Conservation (phyloP, 2,888 invertebrate genomes). For the Lochmaea crataegi region DNA sequence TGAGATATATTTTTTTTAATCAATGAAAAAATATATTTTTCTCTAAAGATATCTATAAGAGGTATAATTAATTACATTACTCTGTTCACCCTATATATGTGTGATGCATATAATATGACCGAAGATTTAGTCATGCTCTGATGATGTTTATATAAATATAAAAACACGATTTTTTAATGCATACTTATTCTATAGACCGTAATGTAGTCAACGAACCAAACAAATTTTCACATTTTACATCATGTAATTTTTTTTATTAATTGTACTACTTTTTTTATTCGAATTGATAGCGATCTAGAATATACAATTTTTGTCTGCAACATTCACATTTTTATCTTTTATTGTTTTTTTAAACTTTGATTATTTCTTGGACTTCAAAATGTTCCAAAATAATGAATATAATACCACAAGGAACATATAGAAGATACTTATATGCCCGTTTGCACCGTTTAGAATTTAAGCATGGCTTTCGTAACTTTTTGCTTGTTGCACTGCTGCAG, state of each 20-base stretch:
- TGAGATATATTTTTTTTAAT: slow-evolving; percentile 13
- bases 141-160: background rate
- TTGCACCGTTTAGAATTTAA: too few relatives aligned
- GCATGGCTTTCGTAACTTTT: too few relatives aligned
- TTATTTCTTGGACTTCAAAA: too few relatives aligned
- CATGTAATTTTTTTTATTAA: background rate
- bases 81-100: too few relatives aligned
- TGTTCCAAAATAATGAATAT: too few relatives aligned
- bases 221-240: slow-evolving; percentile 10
- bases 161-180: slow-evolving; percentile 16
- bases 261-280: background rate
- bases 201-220: slow-evolving; percentile 17
- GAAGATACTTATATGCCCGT: too few relatives aligned
- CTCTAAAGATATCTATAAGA: background rate
- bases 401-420: too few relatives aligned
- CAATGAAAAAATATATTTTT: background rate
- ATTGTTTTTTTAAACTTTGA: too few relatives aligned
- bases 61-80: background rate
- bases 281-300: background rate
- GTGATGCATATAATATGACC: background rate
- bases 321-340: too few relatives aligned
- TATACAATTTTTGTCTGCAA: too few relatives aligned
- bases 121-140: slow-evolving; percentile 14
- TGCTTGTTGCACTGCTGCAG: too few relatives aligned
- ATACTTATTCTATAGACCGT: slow-evolving; percentile 25